Conservation (phyloP, 2,888 invertebrate species). For the Temnothorax unifasciatus region DNA sequence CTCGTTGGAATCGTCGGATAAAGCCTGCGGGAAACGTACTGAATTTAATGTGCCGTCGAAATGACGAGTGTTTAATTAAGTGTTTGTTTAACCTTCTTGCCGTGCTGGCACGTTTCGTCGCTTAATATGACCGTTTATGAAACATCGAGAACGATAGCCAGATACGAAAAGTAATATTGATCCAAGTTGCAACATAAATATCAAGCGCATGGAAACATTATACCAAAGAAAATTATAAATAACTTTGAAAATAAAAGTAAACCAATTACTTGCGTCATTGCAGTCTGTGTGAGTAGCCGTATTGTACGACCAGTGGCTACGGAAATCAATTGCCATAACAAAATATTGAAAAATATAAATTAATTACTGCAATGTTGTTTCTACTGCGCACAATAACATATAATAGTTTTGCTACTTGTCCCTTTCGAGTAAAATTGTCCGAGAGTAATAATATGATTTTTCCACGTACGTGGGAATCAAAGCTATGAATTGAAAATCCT, state of each 20-base stretch:
- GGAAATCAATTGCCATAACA: neutral
- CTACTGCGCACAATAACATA: neutral
- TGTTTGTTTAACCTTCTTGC: constrained; percentile 25
- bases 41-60: constrained; percentile 29
- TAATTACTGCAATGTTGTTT: neutral
- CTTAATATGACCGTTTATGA: neutral
- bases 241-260: neutral
- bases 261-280: neutral
- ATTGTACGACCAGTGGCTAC: neutral
- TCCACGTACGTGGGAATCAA: neutral
- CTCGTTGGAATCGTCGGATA: neutral
- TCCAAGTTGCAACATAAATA: neutral
- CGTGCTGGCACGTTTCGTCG: neutral
- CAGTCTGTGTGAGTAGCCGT: neutral
- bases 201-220: no score
- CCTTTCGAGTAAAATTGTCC: neutral
- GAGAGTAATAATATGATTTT: neutral
- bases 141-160: neutral
- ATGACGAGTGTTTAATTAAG: constrained; percentile 42
- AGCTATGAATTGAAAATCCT: neutral
- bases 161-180: neutral
- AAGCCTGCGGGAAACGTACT: neutral
- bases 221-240: neutral
- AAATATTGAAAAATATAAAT: neutral
- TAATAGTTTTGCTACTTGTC: neutral